phyloP scores from a whole-genome alignment of 92 coral and sea anemone genomes.

The Bergia sp. region DNA sequence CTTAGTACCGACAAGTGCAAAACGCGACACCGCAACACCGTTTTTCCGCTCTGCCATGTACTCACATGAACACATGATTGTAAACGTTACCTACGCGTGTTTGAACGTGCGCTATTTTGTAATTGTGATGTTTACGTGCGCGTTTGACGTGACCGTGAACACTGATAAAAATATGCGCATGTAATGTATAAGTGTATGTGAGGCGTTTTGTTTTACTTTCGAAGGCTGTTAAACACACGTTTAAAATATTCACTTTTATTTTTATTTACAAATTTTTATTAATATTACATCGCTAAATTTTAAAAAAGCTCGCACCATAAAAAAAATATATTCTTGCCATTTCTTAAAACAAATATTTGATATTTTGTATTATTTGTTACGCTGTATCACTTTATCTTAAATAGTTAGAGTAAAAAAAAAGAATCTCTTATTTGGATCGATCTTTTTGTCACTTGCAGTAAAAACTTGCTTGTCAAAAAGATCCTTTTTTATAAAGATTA shows the following conservation, averaged over 20 bases:
- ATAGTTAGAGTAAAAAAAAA: background rate
- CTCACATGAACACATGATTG: no score
- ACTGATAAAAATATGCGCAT: background rate
- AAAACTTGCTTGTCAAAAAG: background rate
- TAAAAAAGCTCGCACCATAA: background rate
- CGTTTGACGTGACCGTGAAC: no score
- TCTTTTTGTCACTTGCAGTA: background rate
- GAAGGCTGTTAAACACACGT: background rate
- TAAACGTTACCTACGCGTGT: no score
- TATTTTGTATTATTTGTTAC: background rate
- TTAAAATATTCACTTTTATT: background rate
- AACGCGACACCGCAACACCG: no score
- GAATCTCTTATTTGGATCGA: background rate
- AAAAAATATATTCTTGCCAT: constrained; percentile 23
- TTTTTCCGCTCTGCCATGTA: no score
- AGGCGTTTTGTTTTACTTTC: no score
- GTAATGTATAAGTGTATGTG: background rate
- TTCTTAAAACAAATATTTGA: constrained; percentile 3
- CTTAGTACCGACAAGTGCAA: no score
- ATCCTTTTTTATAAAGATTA: background rate
- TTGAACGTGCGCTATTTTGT: no score
- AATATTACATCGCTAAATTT: background rate
- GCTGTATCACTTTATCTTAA: background rate
- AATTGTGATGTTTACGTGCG: no score
- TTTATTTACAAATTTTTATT: constrained; percentile 5